Base-by-base conservation (phyloP, 2,888 invertebrate species). In the Drosophila ezoana region DNA sequence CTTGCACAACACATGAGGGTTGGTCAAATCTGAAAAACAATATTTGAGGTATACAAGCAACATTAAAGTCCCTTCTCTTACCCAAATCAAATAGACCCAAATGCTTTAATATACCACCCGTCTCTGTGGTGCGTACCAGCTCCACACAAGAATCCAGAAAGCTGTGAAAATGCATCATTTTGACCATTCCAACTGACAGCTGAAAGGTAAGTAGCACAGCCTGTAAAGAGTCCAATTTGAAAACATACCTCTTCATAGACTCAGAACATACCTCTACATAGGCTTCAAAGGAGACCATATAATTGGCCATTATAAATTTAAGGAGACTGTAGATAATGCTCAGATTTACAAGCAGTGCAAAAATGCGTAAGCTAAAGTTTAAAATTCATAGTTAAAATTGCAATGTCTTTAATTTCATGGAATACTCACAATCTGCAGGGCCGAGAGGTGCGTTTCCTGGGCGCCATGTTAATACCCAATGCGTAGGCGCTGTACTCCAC, bases 401-500 rank as follows among this genome's bases (percentile, higher is more conserved):
- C 6, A 14, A 33, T 32, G 6, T 32, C 0, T 4, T 3, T 3
- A 8, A 14, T 1, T 6, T 13, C 4, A 18, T 3, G 3, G 1
- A 28, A 6, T 2, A 65, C 83, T 67, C n/a, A 88, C 89, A 76
- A 51, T 40, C 13, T 23, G 8, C 87, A 85, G 9, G 65, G 68
- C 10, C 59, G 37, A 1, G 85, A 84, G 54, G 53, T 73, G 1
- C 87, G 82, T 35, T 87, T 87, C 2, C 76, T 41, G 0, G 89
- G 87, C 11, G 85, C 75, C 11, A 86, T 57, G 16, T 86, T 86
- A 13, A 85, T 62, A 0, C 85, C 85, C 53, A 87, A 20, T 0
- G 60, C 72, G 45, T 79, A 86, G 33, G 77, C 79, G 35, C 88
- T 72, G 14, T 73, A 75, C 43, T 87, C 89, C 56, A 89, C 87